Evolutionary conservation across 2,888 invertebrate species (phyloP).

Genomic region (Epirrhoe alternata): DNA sequence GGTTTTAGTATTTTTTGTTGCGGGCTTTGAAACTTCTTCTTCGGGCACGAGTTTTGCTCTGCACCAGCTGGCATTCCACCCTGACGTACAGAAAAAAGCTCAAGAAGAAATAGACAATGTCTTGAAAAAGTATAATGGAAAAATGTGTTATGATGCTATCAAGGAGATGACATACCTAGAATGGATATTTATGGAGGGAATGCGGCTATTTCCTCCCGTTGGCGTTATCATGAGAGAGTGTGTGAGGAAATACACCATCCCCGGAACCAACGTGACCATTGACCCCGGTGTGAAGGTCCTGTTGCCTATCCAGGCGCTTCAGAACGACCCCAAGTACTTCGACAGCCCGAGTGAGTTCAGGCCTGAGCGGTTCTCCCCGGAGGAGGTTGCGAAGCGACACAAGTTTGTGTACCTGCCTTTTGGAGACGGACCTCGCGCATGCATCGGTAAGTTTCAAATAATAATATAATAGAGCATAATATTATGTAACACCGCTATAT

Average conservation of each 20-base stretch:
- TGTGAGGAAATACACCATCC: conserved; percentile 52
- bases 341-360: conserved; percentile 58
- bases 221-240: conserved; percentile 56
- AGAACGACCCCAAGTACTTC: conserved; percentile 66
- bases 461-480: too few relatives aligned
- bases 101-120: conserved; percentile 63
- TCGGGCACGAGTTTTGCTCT: conserved; percentile 69
- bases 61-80: conserved; percentile 66
- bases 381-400: conserved; percentile 47
- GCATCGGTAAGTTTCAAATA: conserved; percentile 62
- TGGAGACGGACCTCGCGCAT: conserved; percentile 67
- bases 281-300: conserved; percentile 48
- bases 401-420: conserved; percentile 68
- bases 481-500: too few relatives aligned
- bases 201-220: conserved; percentile 63
- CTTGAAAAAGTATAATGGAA: conserved; percentile 53
- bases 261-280: conserved; percentile 54
- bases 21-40: conserved; percentile 80
- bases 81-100: conserved; percentile 58
- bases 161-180: conserved; percentile 69
- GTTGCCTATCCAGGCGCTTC: conserved; percentile 48
- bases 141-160: conserved; percentile 64
- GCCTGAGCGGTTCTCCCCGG: conserved; percentile 63
- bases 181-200: conserved; percentile 64
- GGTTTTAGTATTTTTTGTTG: conserved; percentile 71